Conservation (phyloP, 1,140 invertebrate species). For the Calosoma granatense region DNA sequence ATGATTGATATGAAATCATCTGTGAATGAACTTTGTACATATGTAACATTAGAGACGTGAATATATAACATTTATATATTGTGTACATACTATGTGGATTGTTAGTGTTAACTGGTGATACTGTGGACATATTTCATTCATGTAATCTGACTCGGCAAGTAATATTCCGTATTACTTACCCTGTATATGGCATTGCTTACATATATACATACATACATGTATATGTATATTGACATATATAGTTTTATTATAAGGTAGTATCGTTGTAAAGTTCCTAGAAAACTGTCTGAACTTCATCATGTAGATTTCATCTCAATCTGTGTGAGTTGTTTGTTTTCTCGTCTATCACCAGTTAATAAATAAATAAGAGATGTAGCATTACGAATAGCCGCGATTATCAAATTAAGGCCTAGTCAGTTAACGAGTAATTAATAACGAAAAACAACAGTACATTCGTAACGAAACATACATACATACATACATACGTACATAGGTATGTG, state of each 20-base stretch:
- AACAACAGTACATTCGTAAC: neutral
- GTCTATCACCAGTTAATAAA: constrained; percentile 2
- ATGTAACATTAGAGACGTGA: constrained; percentile 1
- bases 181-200: neutral
- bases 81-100: neutral
- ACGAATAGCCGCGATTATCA: constrained; percentile 5
- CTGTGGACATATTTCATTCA: too few relatives aligned
- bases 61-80: neutral
- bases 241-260: neutral
- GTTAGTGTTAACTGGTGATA: neutral
- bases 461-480: too few relatives aligned
- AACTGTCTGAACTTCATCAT: too few relatives aligned
- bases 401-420: constrained; percentile 4
- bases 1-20: neutral
- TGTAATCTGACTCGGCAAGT: too few relatives aligned
- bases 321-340: neutral
- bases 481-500: too few relatives aligned
- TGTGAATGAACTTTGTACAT: too few relatives aligned
- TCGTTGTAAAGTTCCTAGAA: neutral
- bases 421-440: neutral
- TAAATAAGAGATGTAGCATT: neutral
- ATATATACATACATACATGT: neutral
- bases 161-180: too few relatives aligned
- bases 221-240: neutral
- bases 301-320: too few relatives aligned